Conservation (phyloP, 2,888 invertebrate species). For the Pycnomerus fuliginosus region DNA sequence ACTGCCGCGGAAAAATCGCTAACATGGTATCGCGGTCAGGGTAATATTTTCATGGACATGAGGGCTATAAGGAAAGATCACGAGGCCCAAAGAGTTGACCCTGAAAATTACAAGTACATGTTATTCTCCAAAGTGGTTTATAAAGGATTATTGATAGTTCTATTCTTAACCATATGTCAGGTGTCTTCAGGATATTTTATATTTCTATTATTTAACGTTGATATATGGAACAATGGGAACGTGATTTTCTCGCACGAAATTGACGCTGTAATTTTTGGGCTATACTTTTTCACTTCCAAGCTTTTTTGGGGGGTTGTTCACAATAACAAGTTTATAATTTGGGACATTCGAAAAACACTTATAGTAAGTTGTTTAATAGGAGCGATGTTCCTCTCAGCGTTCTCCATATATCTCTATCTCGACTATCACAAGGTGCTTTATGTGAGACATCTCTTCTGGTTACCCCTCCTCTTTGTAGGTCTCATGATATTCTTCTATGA, state of each 20-base stretch:
- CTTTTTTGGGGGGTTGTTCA: constrained; percentile 28
- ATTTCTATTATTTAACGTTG: constrained; percentile 32
- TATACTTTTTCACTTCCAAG: constrained; percentile 28
- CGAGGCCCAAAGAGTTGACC: constrained; percentile 28
- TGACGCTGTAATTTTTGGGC: constrained; percentile 31
- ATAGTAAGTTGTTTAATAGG: constrained; percentile 29
- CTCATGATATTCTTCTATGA: constrained; percentile 34
- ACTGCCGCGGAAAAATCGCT: constrained; percentile 27
- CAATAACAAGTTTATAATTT: too few relatives aligned
- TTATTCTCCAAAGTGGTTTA: constrained; percentile 35
- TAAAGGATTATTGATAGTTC: constrained; percentile 34
- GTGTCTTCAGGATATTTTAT: constrained; percentile 37
- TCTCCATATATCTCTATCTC: constrained; percentile 14
- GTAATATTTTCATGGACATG: constrained; percentile 33
- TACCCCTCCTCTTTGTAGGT: constrained; percentile 22
- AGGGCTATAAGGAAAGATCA: constrained; percentile 32
- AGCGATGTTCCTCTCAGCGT: constrained; percentile 8
- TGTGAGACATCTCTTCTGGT: constrained; percentile 20
- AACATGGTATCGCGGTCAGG: constrained; percentile 35
- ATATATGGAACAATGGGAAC: constrained; percentile 15
- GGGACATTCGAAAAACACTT: constrained; percentile 36
- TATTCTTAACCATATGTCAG: constrained; percentile 30
- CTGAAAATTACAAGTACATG: constrained; percentile 34
- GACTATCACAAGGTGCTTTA: constrained; percentile 2
- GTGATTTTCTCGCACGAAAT: constrained; percentile 4